Conservation (phyloP, 2,113 vertebrate genomes). For the Microtus ochrogaster region DNA sequence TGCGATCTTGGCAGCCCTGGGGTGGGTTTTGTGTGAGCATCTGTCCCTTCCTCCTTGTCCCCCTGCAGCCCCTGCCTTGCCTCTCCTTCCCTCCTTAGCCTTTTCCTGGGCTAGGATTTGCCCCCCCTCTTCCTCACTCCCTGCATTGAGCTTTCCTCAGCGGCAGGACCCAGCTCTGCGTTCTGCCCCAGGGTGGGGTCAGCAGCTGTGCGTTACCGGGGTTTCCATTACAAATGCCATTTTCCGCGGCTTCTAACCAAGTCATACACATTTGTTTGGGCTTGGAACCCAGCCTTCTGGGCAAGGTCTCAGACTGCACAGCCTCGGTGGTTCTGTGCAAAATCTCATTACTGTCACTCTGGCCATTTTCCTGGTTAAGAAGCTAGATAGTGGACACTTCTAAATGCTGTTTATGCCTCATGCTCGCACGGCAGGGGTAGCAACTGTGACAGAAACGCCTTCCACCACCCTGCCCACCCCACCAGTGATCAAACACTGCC, state of each 20-base stretch:
- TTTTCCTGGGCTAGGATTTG: slow-evolving; percentile 31
- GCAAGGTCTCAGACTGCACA: slow-evolving; percentile 47
- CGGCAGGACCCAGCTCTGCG: background rate
- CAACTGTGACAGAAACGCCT: slow-evolving; percentile 15
- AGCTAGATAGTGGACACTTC: background rate
- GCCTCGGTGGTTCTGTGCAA: slow-evolving; percentile 7
- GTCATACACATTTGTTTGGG: slow-evolving; percentile 35
- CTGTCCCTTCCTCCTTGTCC: slow-evolving; percentile 73
- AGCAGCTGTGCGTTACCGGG: background rate
- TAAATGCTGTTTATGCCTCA: background rate
- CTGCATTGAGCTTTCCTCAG: background rate
- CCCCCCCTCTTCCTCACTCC: background rate
- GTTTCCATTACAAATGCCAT: slow-evolving; percentile 23
- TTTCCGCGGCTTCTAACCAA: slow-evolving; percentile 59
- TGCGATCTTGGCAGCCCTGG: slow-evolving; percentile 76
- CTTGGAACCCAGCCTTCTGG: slow-evolving; percentile 44
- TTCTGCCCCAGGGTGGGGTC: background rate
- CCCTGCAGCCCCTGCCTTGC: slow-evolving; percentile 52
- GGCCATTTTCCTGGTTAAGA: slow-evolving; percentile 62
- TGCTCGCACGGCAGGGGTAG: slow-evolving; percentile 41
- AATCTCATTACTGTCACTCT: slow-evolving; percentile 56
- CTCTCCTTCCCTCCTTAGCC: slow-evolving; percentile 49
- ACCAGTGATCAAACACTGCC: background rate
- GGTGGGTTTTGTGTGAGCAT: slow-evolving; percentile 74
- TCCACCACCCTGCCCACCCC: slow-evolving; percentile 1